These are phyloP conservation scores for Dynastes maya DNA, from an alignment of 2,888 invertebrate species.

Conservation along the genomic window DNA sequence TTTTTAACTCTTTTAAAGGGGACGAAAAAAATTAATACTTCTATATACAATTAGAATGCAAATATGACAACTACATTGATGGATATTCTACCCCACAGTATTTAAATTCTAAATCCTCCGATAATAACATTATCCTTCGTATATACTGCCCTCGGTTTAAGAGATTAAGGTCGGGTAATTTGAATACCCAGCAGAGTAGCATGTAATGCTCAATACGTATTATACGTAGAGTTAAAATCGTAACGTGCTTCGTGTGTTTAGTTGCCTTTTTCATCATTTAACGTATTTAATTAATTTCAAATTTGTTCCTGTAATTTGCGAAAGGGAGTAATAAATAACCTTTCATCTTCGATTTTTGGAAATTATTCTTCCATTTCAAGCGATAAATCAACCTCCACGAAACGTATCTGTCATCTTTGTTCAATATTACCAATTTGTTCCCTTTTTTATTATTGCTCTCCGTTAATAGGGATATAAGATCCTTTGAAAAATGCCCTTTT, in stretches of 20 bases:
- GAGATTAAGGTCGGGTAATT: constrained; percentile 48
- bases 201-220: background rate
- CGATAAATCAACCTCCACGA: constrained; percentile 42
- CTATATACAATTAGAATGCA: constrained; percentile 39
- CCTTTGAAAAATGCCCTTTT: constrained; percentile 36
- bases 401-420: constrained; percentile 51
- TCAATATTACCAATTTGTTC: constrained; percentile 18
- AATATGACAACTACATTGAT: constrained; percentile 60
- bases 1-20: too few relatives aligned
- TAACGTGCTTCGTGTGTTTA: too few relatives aligned
- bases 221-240: too few relatives aligned
- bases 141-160: constrained; percentile 49
- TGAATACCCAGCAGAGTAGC: constrained; percentile 44
- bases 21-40: too few relatives aligned
- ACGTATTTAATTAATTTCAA: too few relatives aligned
- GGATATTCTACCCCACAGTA: constrained; percentile 57
- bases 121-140: constrained; percentile 54
- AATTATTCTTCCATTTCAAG: background rate
- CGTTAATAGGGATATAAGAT: constrained; percentile 31
- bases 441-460: constrained; percentile 1
- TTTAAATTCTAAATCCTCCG: constrained; percentile 52
- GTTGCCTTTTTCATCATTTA: too few relatives aligned
- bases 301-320: too few relatives aligned
- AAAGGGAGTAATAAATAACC: too few relatives aligned
- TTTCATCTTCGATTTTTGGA: too few relatives aligned